Percentiles rank a stretch among this genome's conserved stretches.
Conservation (phyloP, 2,888 invertebrate genomes). For the Mythimna albipuncta region DNA sequence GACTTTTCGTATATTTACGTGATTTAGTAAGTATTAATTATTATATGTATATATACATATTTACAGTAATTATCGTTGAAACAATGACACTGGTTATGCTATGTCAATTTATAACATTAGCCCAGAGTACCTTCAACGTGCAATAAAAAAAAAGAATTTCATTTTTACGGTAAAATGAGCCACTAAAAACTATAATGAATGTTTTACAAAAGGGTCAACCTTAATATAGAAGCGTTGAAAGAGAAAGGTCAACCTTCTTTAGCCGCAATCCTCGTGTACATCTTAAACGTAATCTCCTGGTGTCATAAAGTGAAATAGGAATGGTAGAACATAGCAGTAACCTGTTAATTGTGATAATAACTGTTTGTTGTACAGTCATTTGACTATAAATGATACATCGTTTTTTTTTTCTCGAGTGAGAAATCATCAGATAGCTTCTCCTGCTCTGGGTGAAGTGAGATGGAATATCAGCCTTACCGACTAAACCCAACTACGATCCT, state of each 20-base stretch:
- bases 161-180: background rate
- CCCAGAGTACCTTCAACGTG: background rate
- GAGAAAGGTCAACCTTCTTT: conserved; percentile 22
- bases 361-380: background rate
- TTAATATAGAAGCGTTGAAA: conserved; percentile 12
- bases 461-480: too few relatives aligned
- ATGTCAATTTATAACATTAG: background rate
- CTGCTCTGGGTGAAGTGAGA: too few relatives aligned
- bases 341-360: background rate
- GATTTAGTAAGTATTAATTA: background rate
- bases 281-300: conserved; percentile 33
- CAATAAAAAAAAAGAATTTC: background rate
- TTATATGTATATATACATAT: too few relatives aligned
- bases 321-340: background rate
- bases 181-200: conserved; percentile 15
- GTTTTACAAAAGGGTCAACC: conserved; percentile 11
- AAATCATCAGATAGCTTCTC: too few relatives aligned
- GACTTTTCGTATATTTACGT: too few relatives aligned
- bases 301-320: conserved; percentile 33
- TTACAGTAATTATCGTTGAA: background rate
- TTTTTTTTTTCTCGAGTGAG: too few relatives aligned
- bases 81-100: background rate
- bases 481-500: too few relatives aligned
- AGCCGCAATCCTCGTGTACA: conserved; percentile 27
- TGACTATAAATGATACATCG: background rate